phyloP scores from a whole-genome alignment of 2,888 invertebrate species.

The Melieria crassipennis region DNA sequence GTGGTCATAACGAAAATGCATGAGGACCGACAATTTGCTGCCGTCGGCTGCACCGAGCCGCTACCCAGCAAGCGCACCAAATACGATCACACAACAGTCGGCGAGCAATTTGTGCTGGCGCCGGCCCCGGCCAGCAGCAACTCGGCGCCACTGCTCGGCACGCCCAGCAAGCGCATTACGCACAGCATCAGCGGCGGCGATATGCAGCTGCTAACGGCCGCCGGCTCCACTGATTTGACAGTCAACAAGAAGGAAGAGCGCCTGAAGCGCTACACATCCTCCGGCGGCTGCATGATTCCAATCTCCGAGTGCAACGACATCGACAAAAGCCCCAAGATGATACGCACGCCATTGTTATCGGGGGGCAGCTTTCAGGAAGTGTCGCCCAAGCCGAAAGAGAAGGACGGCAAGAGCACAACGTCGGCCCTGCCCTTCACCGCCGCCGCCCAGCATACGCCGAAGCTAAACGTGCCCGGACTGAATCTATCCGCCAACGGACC shows the following conservation, averaged over 20 bases:
- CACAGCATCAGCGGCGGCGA: constrained; percentile 46
- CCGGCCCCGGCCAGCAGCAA: constrained; percentile 1
- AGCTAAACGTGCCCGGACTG: constrained; percentile 69
- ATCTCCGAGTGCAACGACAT: constrained; percentile 71
- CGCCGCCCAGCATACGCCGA: constrained; percentile 61
- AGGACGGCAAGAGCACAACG: constrained; percentile 44
- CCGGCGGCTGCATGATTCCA: constrained; percentile 70
- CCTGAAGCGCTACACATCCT: constrained; percentile 58
- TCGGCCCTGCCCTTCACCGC: constrained; percentile 55
- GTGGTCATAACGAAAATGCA: constrained; percentile 64
- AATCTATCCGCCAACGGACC: constrained; percentile 64
- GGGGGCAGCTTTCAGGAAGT: constrained; percentile 79
- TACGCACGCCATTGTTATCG: constrained; percentile 83
- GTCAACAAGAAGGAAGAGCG: constrained; percentile 58
- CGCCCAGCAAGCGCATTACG: constrained; percentile 32
- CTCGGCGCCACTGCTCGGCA: neutral
- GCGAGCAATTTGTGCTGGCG: constrained; percentile 35
- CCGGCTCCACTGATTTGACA: constrained; percentile 76
- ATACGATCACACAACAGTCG: constrained; percentile 33
- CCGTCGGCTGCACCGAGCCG: constrained; percentile 30
- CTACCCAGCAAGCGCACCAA: constrained; percentile 49
- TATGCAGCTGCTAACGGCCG: constrained; percentile 67
- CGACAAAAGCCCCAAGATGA: constrained; percentile 77
- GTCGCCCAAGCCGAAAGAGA: constrained; percentile 51
- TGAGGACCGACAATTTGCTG: constrained; percentile 55